Evolutionary conservation across 2,797 vertebrate genomes (phyloP).

Genomic region (Lepus oiostolus): DNA sequence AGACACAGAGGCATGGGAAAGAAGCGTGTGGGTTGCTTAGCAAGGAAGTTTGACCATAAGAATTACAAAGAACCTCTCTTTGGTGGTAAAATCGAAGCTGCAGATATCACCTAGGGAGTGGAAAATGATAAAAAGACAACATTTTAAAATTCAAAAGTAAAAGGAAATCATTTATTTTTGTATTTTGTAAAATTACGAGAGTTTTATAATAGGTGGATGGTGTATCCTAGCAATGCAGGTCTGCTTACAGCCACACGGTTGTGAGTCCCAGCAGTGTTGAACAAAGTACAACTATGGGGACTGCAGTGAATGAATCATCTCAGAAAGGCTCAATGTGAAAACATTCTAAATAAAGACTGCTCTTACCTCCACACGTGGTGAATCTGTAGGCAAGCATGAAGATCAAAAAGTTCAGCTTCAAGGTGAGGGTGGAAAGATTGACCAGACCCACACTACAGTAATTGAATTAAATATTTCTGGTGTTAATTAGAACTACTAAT

Average conservation of each 20-base stretch:
- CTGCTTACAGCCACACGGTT: not conserved
- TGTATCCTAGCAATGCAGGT: not conserved
- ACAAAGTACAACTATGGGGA: not conserved
- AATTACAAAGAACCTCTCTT: not conserved
- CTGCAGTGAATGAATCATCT: not conserved
- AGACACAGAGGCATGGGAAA: not conserved
- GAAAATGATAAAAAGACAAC: not conserved
- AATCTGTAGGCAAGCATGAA: not conserved
- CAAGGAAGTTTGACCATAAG: not conserved
- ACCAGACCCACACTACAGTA: not conserved
- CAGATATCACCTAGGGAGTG: not conserved
- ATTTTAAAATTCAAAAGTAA: not conserved
- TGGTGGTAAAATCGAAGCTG: not conserved
- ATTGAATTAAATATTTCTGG: not conserved
- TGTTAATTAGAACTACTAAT: constrained; percentile 62
- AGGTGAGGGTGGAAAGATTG: not conserved
- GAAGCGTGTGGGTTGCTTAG: not conserved
- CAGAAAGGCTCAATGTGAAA: not conserved
- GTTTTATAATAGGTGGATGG: not conserved
- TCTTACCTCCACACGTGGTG: not conserved
- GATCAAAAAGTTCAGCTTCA: not conserved
- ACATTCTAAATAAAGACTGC: not conserved
- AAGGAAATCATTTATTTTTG: not conserved
- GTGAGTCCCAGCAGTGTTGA: not conserved
- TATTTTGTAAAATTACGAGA: not conserved